phyloP scores from a whole-genome alignment of 2,113 vertebrate genomes.

The Cyphotilapia sp. region DNA sequence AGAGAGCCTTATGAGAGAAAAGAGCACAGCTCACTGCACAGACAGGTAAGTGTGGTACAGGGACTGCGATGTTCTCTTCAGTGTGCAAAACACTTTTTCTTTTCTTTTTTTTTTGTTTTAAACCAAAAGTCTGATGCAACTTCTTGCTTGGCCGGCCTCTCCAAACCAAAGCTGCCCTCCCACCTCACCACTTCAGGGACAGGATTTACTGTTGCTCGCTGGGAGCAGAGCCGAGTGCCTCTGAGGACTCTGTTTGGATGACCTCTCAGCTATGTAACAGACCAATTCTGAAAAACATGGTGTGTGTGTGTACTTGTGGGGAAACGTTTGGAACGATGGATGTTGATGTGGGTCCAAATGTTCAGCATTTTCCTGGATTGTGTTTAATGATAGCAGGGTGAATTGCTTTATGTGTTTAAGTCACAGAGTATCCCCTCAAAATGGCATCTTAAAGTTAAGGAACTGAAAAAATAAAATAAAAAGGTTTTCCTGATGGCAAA shows the following conservation, averaged over 20 bases:
- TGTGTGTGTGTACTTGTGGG: conserved; percentile 20
- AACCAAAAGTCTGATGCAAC: conserved; percentile 45
- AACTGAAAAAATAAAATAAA: background rate
- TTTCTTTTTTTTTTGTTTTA: background rate
- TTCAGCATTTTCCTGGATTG: conserved; percentile 31
- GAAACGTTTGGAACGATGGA: conserved; percentile 21
- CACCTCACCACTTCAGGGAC: conserved; percentile 40
- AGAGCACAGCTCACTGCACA: background rate
- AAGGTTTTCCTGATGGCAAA: background rate
- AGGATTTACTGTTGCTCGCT: conserved; percentile 52
- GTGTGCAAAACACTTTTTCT: conserved; percentile 4
- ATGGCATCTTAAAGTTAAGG: background rate
- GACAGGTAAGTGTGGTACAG: background rate
- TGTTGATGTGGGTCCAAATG: conserved; percentile 23
- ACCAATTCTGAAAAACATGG: conserved; percentile 43
- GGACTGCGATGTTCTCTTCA: background rate
- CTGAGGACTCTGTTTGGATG: conserved; percentile 50
- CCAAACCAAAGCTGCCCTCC: conserved; percentile 38
- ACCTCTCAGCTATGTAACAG: conserved; percentile 56
- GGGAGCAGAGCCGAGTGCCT: conserved; percentile 36
- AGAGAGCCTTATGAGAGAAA: background rate
- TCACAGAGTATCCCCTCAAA: background rate
- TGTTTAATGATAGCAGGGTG: conserved; percentile 22
- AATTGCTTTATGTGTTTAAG: background rate
- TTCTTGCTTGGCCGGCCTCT: conserved; percentile 8